Evolutionary conservation across 2,888 invertebrate species (phyloP).

Genomic region (Euproctis similis): DNA sequence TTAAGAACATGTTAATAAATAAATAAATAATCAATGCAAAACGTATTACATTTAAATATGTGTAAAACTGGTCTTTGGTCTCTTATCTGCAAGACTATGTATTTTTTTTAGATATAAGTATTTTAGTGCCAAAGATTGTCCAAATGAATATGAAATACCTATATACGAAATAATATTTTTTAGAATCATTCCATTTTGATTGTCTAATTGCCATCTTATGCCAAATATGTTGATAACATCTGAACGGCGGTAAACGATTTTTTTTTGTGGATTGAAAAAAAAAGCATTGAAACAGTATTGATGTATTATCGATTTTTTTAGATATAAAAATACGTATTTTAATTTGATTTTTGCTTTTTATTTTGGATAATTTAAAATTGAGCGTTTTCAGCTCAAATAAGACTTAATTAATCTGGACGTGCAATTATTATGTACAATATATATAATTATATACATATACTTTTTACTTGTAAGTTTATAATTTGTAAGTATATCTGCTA

Average conservation of each 20-base stretch:
- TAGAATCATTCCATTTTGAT: conserved; percentile 60
- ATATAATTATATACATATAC: conserved; percentile 43
- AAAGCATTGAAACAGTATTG: too few species aligned
- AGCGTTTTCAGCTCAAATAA: conserved; percentile 27
- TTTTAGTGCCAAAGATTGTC: conserved; percentile 73
- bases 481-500: conserved; percentile 22
- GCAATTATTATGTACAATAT: conserved; percentile 60
- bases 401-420: conserved; percentile 37
- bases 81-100: conserved; percentile 45
- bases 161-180: conserved; percentile 50
- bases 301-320: conserved; percentile 23
- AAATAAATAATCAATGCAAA: conserved; percentile 39
- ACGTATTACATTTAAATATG: conserved; percentile 20
- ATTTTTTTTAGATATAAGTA: conserved; percentile 56
- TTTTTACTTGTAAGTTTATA: conserved; percentile 36
- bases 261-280: conserved; percentile 25
- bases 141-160: conserved; percentile 61
- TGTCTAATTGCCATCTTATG: conserved; percentile 59
- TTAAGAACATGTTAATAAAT: conserved; percentile 23
- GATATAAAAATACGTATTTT: conserved; percentile 19
- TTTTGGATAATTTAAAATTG: conserved; percentile 29
- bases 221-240: conserved; percentile 47
- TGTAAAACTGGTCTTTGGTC: conserved; percentile 58
- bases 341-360: conserved; percentile 41
- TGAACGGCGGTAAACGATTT: conserved; percentile 22